Base-by-base conservation (phyloP, 2,888 invertebrate species). In the Drosophila infuscata region DNA sequence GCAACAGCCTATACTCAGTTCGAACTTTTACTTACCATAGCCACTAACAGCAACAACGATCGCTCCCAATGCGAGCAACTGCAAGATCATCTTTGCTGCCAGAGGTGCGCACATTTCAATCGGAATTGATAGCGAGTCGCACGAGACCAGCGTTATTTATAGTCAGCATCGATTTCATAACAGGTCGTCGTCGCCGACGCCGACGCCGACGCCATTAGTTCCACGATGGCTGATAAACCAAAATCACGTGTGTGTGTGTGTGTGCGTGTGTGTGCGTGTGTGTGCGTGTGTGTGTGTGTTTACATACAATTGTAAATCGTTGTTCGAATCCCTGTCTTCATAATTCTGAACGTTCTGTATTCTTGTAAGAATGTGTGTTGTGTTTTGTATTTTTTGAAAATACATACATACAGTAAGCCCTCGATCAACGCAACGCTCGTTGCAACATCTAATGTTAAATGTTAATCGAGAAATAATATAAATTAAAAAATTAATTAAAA, bases 111-210 rank as follows among this genome's bases (percentile, higher is more conserved):
- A 88, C 84, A 89, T 84, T 89, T 82, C 57, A 53, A 59, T 29
- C 35, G 57, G n/a, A 43, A 89, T 75, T 89, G 80, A 89, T 85
- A 76, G 62, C 33, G 30, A 56, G 33, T 66, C 38, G 65, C 89
- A 85, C 85, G 85, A 82, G 85, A 85, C 89, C 61, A 49, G 70
- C 56, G 51, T 54, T 88, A 88, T 85, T 89, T 85, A 85, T 85
- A 85, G 82, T 54, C 57, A 4, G 8, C 29, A 38, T 3, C 61
- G 54, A 70, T 82, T 74, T 76, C 74, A 71, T 84, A 82, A 82
- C 69, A 68, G 73, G 59, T 67, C 82, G 67, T 38, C 73, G 75
- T 57, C 70, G 58, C 49, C 51, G 35, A 36, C 25, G 33, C 15
- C 70, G 69, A 32, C 75, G 73, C 57, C 68, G 61, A 30, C 61